phyloP scores from a whole-genome alignment of 2,888 invertebrate genomes.

The Abscondita cerata region DNA sequence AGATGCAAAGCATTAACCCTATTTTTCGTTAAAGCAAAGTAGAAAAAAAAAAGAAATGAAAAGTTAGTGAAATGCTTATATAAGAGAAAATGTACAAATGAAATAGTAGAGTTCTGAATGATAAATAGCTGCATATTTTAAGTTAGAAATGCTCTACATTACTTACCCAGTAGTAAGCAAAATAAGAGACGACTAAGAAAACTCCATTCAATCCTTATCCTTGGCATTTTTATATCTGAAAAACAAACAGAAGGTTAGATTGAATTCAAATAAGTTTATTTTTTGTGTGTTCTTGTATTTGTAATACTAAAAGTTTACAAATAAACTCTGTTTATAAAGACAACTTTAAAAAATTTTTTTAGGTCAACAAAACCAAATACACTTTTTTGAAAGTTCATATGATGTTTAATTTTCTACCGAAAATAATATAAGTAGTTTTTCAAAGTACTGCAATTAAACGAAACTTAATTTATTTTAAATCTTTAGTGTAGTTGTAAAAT shows the following conservation, averaged over 20 bases:
- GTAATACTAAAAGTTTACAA: slow-evolving; percentile 16
- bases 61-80: slow-evolving; percentile 5
- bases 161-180: slow-evolving; percentile 37
- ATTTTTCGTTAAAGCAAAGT: background rate
- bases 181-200: slow-evolving; percentile 33
- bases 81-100: slow-evolving; percentile 29
- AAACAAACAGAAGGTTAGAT: slow-evolving; percentile 33
- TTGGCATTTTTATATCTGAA: slow-evolving; percentile 39
- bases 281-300: slow-evolving; percentile 9
- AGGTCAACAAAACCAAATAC: too few species aligned
- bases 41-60: slow-evolving; percentile 9
- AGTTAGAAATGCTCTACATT: slow-evolving; percentile 29
- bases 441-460: too few species aligned
- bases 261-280: slow-evolving; percentile 24
- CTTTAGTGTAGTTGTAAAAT: too few species aligned
- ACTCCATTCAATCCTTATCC: slow-evolving; percentile 34
- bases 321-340: slow-evolving; percentile 7
- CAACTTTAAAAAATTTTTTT: too few species aligned
- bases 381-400: too few species aligned
- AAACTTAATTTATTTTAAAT: too few species aligned
- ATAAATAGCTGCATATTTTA: slow-evolving; percentile 32
- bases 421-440: too few species aligned
- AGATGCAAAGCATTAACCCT: slow-evolving; percentile 13
- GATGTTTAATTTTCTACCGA: too few species aligned
- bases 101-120: slow-evolving; percentile 29